Percentiles rank a stretch among this genome's conserved stretches.
Conservation (phyloP, 1,140 invertebrate genomes). For the Nasonia vitripennis region DNA sequence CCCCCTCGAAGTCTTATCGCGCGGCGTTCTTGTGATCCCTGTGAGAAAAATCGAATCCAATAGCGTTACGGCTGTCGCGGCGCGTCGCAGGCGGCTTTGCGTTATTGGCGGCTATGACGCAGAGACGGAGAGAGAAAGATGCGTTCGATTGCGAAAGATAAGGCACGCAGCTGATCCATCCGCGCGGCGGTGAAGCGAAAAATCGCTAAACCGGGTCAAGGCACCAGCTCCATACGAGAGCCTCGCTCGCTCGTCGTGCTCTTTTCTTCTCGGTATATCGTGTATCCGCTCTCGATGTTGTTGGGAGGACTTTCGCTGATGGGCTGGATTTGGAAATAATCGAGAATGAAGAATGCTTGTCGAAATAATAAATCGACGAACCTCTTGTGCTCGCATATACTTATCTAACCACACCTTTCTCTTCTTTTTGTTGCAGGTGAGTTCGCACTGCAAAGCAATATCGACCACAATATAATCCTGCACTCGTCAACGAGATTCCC, state of each 20-base stretch:
- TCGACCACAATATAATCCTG: no score
- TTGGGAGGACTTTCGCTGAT: not conserved
- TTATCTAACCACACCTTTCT: no score
- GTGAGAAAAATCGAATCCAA: not conserved
- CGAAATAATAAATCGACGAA: no score
- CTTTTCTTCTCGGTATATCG: not conserved
- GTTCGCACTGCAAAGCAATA: no score
- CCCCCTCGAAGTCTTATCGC: not conserved
- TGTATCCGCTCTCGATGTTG: not conserved
- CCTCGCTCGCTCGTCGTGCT: not conserved
- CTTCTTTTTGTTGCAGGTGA: no score
- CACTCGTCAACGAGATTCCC: not conserved
- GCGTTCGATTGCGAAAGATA: not conserved
- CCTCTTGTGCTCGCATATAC: no score
- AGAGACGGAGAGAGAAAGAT: not conserved
- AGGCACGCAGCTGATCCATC: not conserved
- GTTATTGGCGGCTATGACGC: not conserved
- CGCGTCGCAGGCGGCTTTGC: not conserved
- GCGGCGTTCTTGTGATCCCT: not conserved
- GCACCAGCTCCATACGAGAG: not conserved
- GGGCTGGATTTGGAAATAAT: no score
- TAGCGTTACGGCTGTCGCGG: not conserved
- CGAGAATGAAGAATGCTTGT: no score
- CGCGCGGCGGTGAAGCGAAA: not conserved
- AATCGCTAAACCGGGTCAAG: not conserved